Conservation (phyloP, 53 echinoderm and acorn worm genomes). For the Patiria pectinifera region DNA sequence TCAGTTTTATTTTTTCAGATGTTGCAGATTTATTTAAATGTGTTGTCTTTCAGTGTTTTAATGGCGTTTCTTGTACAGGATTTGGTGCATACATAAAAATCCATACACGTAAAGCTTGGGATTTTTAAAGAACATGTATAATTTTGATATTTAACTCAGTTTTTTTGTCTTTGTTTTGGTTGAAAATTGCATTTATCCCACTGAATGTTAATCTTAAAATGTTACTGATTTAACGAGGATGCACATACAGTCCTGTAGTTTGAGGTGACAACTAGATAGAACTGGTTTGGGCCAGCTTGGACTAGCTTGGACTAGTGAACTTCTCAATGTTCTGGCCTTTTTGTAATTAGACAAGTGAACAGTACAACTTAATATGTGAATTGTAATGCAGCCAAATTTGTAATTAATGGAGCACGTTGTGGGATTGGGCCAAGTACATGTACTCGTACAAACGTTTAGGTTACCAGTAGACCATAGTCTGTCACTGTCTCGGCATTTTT, state of each 20-base stretch:
- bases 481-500: constrained; percentile 9
- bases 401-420: not conserved
- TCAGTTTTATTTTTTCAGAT: constrained; percentile 38
- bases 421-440: not conserved
- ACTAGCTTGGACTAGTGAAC: not conserved
- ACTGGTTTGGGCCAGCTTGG: not conserved
- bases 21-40: constrained; percentile 52
- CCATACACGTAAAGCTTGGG: not conserved
- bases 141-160: constrained; percentile 25
- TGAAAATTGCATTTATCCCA: constrained; percentile 7
- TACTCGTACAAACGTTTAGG: constrained; percentile 13
- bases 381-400: constrained; percentile 38
- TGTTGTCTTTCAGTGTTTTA: constrained; percentile 62
- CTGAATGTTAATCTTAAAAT: constrained; percentile 7
- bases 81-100: constrained; percentile 43
- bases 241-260: not conserved
- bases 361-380: constrained; percentile 9
- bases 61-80: constrained; percentile 46
- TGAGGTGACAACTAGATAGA: constrained; percentile 38
- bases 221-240: not conserved
- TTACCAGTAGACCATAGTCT: constrained; percentile 5
- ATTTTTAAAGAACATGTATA: not conserved
- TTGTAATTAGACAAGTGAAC: constrained; percentile 34
- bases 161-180: not conserved
- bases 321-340: not conserved